Base-by-base conservation (phyloP, 2,113 vertebrate genomes). In the Cinclus cinclus region DNA sequence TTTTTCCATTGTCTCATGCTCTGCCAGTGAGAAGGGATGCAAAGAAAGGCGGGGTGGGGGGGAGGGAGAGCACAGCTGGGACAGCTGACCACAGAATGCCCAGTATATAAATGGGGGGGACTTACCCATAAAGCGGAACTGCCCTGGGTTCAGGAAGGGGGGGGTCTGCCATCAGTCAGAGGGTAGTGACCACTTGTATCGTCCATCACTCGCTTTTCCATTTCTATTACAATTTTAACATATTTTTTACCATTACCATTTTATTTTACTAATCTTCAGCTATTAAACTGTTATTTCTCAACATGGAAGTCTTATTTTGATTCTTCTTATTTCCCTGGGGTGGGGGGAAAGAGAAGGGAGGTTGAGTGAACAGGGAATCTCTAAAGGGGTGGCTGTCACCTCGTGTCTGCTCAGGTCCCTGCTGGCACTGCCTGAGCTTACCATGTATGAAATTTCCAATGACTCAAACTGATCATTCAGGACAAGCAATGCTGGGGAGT, bases 371-470 rank as follows among this genome's bases (percentile, higher is more conserved):
- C 27, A 22, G 55, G 21, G 23, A 3, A 24, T 75, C n/a, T 27
- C 47, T 55, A 15, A 62, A 47, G 17, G 70, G 7, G 33, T 11
- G 8, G 31, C 17, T 47, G 16, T 28, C 1, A 1, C 37, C 31
- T 88, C 0, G 0, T 65, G 28, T 12, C 28, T 37, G 49, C 58
- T 69, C 17, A n/a, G 52, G 28, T 41, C 46, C 10, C 1, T 59
- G 52, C 63, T 23, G 21, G 27, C 37, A 79, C 15, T 7, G 3
- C 9, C 39, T 46, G 53, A 44, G 46, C 52, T 79, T 86, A 12
- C 20, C 0, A 0, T 17, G 7, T 21, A 19, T 14, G 16, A 67
- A 4, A 17, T 47, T 47, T 33, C 44, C 44, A 28, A 9, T 30
- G 31, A 50, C 41, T 88, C 55, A 60, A n/a, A 53, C 20, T 30